Percentiles rank a stretch among this genome's conserved stretches.
Conservation (phyloP, 2,888 invertebrate species). For the Catocala fraxini region DNA sequence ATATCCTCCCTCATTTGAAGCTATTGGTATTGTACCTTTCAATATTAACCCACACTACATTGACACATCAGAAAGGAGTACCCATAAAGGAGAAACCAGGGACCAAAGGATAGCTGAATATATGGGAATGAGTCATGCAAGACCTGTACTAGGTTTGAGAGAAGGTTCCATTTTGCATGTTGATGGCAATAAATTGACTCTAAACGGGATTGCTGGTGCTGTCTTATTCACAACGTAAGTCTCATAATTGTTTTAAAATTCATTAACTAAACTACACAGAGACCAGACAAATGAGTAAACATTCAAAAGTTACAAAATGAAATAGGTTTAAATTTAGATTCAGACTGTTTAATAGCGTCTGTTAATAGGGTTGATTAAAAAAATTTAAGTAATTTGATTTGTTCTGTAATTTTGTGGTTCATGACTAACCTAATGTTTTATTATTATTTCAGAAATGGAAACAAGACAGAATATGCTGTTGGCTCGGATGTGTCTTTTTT, state of each 20-base stretch:
- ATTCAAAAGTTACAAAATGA: too few species aligned
- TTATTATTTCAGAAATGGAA: conserved; percentile 80
- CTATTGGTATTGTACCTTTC: conserved; percentile 91
- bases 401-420: neutral
- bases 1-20: conserved; percentile 92
- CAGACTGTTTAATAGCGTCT: too few species aligned
- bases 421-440: conserved; percentile 6
- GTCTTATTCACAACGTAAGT: conserved; percentile 79
- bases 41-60: conserved; percentile 96
- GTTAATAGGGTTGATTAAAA: too few species aligned
- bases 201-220: conserved; percentile 89
- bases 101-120: conserved; percentile 92
- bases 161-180: conserved; percentile 91
- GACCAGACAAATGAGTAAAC: neutral
- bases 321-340: too few species aligned
- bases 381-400: neutral
- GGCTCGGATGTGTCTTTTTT: conserved; percentile 89
- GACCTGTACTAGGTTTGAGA: conserved; percentile 90
- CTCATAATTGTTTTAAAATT: neutral
- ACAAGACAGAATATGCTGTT: conserved; percentile 84
- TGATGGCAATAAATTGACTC: conserved; percentile 84
- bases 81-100: conserved; percentile 93
- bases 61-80: conserved; percentile 88
- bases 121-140: conserved; percentile 86
- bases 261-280: too few species aligned